Evolutionary conservation across 2,113 vertebrate genomes (phyloP).

Genomic region (Crotalus horridus): DNA sequence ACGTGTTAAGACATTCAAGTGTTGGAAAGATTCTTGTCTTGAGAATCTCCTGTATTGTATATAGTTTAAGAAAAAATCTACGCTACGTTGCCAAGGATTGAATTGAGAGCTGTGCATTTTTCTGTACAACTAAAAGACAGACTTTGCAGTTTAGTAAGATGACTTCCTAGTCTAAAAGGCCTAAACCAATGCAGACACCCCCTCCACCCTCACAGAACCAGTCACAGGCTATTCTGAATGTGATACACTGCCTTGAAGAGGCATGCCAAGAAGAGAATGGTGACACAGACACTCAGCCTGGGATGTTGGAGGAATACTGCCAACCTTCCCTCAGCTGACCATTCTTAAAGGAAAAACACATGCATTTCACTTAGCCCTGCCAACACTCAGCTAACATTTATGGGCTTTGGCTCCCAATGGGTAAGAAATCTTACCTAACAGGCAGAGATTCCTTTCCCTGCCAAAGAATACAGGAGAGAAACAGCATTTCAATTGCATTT

Average conservation of each 20-base stretch:
- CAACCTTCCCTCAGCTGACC: not conserved
- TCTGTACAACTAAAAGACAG: not conserved
- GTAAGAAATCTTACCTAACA: conserved; percentile 20
- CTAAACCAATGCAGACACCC: not conserved
- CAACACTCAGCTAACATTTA: conserved; percentile 28
- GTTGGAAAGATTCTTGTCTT: conserved; percentile 1
- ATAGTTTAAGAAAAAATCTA: conserved; percentile 4
- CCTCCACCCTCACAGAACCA: not conserved
- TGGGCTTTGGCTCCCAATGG: conserved; percentile 34
- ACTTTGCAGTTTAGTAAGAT: not conserved
- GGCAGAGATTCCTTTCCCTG: not conserved
- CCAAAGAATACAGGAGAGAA: not conserved
- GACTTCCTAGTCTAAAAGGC: not conserved
- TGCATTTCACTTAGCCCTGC: conserved; percentile 17
- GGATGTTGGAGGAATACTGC: conserved; percentile 11
- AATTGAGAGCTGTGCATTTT: conserved; percentile 13
- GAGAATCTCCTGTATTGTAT: not conserved
- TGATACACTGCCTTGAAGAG: conserved; percentile 21
- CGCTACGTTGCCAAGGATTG: conserved; percentile 12
- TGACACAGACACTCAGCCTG: conserved; percentile 1
- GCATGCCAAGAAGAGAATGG: not conserved
- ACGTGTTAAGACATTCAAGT: not conserved
- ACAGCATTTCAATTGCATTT: not conserved
- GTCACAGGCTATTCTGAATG: conserved; percentile 17
- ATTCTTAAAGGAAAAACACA: not conserved